Base-by-base conservation (phyloP, 2,113 vertebrate genomes). In the Zapus hudsonius region DNA sequence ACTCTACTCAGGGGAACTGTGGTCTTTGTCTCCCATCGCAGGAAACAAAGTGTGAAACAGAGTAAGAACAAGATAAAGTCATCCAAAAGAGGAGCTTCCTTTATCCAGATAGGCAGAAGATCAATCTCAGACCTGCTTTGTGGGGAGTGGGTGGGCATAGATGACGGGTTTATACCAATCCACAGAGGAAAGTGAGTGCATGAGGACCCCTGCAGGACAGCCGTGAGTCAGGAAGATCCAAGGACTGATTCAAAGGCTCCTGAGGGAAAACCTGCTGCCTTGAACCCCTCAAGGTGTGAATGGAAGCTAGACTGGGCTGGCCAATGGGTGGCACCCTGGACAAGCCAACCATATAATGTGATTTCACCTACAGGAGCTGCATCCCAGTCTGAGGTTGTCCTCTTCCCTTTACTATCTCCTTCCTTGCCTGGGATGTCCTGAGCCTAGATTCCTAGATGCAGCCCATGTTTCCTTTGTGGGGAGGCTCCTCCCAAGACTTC, bases 351-450 rank as follows among this genome's bases (percentile, higher is more conserved):
- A 29, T 69, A 29, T 59, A 42, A 10, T 17, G 33, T 52, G 17
- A 22, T 70, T 59, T 66, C 40, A 29, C 38, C 23, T 59, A 42
- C 31, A 36, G 13, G 23, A 90, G 36, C 44, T 31, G 29, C 23
- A 2, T n/a, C n/a, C n/a, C 6, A 6, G 1, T 1, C 5, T 36
- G 29, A 63, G 19, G 38, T 5, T 0, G 3, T 47, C 59, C 38
- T 23, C 47, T 44, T 40, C 57, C 52, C 57, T 73, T 47, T 25
- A 12, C 8, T 1, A 7, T 79, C 5, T 75, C 38, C 57, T 84
- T 64, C 31, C 3, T n/a, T 16, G 27, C 29, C 5, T 19, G 33
- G n/a, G 7, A 22, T 16, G 44, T 57, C 29, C 7, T 13, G 27
- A 33, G 27, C 20, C 25, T 5, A 0, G 47, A 17, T 33, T 66